Conservation (phyloP, 1,140 invertebrate species). For the Halictus rubicundus region DNA sequence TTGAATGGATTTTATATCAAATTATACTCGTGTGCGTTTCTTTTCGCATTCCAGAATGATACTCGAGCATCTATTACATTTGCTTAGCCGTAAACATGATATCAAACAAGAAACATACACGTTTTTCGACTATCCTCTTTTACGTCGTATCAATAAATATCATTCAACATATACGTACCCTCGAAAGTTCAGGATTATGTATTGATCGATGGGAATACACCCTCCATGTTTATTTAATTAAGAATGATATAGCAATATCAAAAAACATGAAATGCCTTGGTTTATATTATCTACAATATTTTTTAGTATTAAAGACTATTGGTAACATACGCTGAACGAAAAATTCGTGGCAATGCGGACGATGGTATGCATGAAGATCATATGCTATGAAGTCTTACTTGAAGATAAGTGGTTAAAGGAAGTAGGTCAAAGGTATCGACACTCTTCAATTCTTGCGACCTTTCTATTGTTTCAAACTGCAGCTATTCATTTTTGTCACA, state of each 20-base stretch:
- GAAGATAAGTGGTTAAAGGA: too few species aligned
- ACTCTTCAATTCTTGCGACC: too few species aligned
- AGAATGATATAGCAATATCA: background rate
- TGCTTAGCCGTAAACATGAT: conserved; percentile 13
- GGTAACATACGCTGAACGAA: too few species aligned
- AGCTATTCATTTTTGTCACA: too few species aligned
- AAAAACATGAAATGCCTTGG: background rate
- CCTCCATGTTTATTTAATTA: background rate
- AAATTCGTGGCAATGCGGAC: too few species aligned
- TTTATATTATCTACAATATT: background rate
- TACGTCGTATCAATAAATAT: conserved; percentile 16
- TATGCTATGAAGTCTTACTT: too few species aligned
- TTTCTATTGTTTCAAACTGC: too few species aligned
- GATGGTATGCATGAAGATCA: too few species aligned
- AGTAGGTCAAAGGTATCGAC: too few species aligned
- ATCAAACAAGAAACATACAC: conserved; percentile 33
- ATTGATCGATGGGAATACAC: background rate
- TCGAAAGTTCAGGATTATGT: background rate
- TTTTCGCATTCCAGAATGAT: conserved; percentile 29
- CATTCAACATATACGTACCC: background rate
- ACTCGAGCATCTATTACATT: conserved; percentile 12
- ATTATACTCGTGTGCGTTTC: conserved; percentile 20
- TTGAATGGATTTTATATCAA: conserved; percentile 18
- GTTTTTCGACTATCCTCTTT: conserved; percentile 22
- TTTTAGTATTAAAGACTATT: background rate